Evolutionary conservation across 2,797 vertebrate species (phyloP).

Genomic region (Chelon auratus): DNA sequence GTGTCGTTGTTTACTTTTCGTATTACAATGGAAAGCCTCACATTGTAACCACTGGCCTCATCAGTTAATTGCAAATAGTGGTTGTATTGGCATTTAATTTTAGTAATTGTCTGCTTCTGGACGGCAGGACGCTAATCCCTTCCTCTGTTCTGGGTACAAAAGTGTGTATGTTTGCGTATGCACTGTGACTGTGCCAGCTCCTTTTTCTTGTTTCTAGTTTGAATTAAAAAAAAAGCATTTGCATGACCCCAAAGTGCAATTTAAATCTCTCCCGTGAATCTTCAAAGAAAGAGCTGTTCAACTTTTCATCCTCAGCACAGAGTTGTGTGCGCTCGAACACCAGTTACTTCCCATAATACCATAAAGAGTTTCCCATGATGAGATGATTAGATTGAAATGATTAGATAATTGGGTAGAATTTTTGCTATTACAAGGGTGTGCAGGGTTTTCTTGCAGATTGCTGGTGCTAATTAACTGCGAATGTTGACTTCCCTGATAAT

Average conservation of each 20-base stretch:
- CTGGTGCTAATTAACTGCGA: conserved; percentile 70
- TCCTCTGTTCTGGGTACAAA: conserved; percentile 67
- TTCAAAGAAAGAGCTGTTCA: conserved; percentile 45
- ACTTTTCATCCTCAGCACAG: conserved; percentile 30
- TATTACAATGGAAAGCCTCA: conserved; percentile 64
- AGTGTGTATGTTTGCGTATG: conserved; percentile 29
- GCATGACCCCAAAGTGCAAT: conserved; percentile 29
- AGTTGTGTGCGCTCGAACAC: conserved; percentile 47
- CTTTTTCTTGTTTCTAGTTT: conserved; percentile 53
- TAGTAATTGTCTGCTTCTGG: conserved; percentile 79
- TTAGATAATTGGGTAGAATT: conserved; percentile 80
- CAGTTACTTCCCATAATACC: conserved; percentile 53
- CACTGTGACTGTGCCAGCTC: conserved; percentile 4
- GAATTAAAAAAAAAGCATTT: conserved; percentile 49
- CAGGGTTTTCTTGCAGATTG: conserved; percentile 67
- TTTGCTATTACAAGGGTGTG: conserved; percentile 62
- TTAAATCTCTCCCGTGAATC: conserved; percentile 48
- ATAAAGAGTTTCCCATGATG: conserved; percentile 67
- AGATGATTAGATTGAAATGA: conserved; percentile 79
- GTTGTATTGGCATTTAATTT: conserved; percentile 81
- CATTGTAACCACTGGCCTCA: conserved; percentile 73
- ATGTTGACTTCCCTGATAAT: conserved; percentile 74
- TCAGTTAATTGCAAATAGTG: conserved; percentile 83
- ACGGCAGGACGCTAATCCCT: conserved; percentile 72
- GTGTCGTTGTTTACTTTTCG: conserved; percentile 69